phyloP scores from a whole-genome alignment of 2,888 invertebrate genomes.

The Pilophorus perplexus region DNA sequence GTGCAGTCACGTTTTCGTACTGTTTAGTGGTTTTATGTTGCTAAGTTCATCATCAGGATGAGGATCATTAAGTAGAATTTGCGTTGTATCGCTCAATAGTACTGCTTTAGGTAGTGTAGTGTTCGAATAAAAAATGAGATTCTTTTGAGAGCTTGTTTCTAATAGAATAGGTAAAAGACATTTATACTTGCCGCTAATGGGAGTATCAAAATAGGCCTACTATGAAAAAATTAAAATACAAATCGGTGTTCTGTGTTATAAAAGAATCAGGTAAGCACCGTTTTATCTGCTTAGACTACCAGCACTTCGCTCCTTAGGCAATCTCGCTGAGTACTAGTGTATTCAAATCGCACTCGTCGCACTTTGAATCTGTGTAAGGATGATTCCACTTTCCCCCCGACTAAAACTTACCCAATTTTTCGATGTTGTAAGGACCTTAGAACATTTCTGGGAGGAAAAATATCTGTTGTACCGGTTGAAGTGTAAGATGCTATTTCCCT shows the following conservation, averaged over 20 bases:
- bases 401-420: too few relatives aligned
- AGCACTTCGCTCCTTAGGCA: slow-evolving; percentile 25
- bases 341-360: slow-evolving; percentile 23
- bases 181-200: slow-evolving; percentile 17
- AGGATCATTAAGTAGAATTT: neutral
- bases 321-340: slow-evolving; percentile 7
- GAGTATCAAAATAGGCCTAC: slow-evolving; percentile 25
- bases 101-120: slow-evolving; percentile 22
- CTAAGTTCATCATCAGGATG: neutral
- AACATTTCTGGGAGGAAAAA: too few relatives aligned
- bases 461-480: too few relatives aligned
- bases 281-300: slow-evolving; percentile 23
- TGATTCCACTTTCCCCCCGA: too few relatives aligned
- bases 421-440: too few relatives aligned
- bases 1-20: neutral
- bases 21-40: neutral
- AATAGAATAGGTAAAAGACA: neutral
- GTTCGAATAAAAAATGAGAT: neutral
- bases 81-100: slow-evolving; percentile 34
- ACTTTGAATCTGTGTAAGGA: slow-evolving; percentile 19
- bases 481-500: too few relatives aligned
- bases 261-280: slow-evolving; percentile 14
- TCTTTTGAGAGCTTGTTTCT: slow-evolving; percentile 11
- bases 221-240: slow-evolving; percentile 13
- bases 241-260: slow-evolving; percentile 21